Evolutionary conservation across 2,113 vertebrate species (phyloP), one percentile per base, ranked within the genome.

Genomic region (Nansenia antarctica): DNA sequence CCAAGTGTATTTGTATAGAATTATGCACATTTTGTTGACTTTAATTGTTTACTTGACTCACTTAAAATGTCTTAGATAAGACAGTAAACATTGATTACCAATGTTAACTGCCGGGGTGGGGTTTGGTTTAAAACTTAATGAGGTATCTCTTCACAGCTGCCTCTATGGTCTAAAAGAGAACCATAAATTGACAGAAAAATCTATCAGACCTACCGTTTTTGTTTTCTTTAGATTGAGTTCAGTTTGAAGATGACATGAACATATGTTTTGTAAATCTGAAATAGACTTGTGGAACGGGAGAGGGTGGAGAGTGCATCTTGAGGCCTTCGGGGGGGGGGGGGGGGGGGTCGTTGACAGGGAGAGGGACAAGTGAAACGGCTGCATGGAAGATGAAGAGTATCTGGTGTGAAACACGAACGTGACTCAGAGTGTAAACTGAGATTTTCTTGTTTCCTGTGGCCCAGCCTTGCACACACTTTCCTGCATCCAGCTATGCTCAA

Each of bases 381-480:
- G 35, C 9, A 12, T 60, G 49, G 76, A 29, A 60, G 55, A 88
- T 88, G 78, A 87, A 86, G 72, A 73, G 83, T 82, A 84, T 85
- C 76, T 45, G 76, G 75, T 81, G 78, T 78, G 83, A 82, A 86
- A 87, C 80, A 80, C 27, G 73, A 83, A 77, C 62, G 70, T 65
- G 59, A 70, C 69, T 76, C 67, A 62, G 53, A 78, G 76, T 67
- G 39, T 78, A 84, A 82, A 83, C 79, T 65, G 64, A 85, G 68
- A 79, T 78, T 79, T 87, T 72, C 70, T 64, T 88, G 83, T 89
- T 88, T 82, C 81, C 74, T 75, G 71, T 73, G 70, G 77, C 81
- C 75, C 7, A 32, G 79, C 79, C 79, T 72, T 67, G 70, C 74
- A 60, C 59, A 7, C 70, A 45, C 75, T 55, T 42, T 34, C 58